Conservation (phyloP, 2,113 vertebrate genomes). For the Formicarius rufipectus region DNA sequence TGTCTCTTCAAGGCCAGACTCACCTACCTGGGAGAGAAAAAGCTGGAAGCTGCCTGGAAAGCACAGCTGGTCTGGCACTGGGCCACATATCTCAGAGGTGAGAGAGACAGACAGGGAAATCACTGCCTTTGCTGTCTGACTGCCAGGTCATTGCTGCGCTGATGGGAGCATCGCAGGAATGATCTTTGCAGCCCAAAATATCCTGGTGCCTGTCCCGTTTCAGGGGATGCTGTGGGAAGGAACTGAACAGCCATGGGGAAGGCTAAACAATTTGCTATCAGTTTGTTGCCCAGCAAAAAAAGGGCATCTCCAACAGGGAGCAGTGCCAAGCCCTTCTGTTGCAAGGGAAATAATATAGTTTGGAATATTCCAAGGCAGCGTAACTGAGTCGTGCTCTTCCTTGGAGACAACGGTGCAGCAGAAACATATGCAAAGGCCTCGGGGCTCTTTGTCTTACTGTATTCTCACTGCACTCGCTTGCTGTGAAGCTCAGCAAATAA, state of each 20-base stretch:
- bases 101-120: background rate
- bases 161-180: fast-evolving
- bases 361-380: background rate
- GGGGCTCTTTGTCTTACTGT: background rate
- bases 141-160: background rate
- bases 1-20: conserved; percentile 37
- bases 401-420: background rate
- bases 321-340: conserved; percentile 27
- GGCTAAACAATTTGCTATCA: background rate
- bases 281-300: conserved; percentile 17
- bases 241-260: background rate
- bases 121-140: background rate
- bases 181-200: background rate
- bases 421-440: conserved; percentile 14
- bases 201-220: background rate
- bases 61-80: conserved; percentile 38
- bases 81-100: conserved; percentile 28
- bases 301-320: conserved; percentile 13
- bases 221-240: background rate
- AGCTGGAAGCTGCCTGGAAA: conserved; percentile 30
- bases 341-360: background rate
- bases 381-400: conserved; percentile 13
- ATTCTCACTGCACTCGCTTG: background rate
- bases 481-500: conserved; percentile 17
- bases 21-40: conserved; percentile 4